Percentiles rank a stretch among this genome's conserved stretches.
Evolutionary conservation across 2,113 vertebrate species (phyloP).

Genomic region (Mormoops blainvillei): DNA sequence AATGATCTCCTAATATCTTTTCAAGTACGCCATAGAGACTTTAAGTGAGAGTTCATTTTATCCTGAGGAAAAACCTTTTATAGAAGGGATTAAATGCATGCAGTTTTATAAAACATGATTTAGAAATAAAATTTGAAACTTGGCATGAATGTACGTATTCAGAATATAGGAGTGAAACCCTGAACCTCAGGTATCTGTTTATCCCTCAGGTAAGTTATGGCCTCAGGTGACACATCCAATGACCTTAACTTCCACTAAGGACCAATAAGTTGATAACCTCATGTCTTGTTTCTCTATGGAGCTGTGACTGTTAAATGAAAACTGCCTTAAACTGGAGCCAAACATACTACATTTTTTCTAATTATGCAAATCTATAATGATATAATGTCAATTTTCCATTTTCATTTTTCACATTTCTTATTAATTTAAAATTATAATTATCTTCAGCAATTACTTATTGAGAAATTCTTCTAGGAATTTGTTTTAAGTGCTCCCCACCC

Average conservation of each 20-base stretch:
- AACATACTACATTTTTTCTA: neutral
- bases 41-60: neutral
- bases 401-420: neutral
- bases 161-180: neutral
- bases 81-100: neutral
- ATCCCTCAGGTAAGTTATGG: neutral
- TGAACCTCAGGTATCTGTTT: neutral
- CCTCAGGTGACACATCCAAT: neutral
- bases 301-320: neutral
- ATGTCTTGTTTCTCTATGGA: neutral
- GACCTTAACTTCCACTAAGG: neutral
- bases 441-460: neutral
- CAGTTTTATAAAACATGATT: neutral
- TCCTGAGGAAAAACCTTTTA: neutral
- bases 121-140: neutral
- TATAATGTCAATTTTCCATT: neutral
- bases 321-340: neutral
- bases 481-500: neutral
- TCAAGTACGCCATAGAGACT: neutral
- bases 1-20: neutral
- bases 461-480: neutral
- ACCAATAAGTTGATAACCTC: neutral
- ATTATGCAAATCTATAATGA: neutral
- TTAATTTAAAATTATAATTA: neutral
- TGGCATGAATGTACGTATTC: neutral